Conservation (phyloP, 2,888 invertebrate species). For the Hydriomena furcata region DNA sequence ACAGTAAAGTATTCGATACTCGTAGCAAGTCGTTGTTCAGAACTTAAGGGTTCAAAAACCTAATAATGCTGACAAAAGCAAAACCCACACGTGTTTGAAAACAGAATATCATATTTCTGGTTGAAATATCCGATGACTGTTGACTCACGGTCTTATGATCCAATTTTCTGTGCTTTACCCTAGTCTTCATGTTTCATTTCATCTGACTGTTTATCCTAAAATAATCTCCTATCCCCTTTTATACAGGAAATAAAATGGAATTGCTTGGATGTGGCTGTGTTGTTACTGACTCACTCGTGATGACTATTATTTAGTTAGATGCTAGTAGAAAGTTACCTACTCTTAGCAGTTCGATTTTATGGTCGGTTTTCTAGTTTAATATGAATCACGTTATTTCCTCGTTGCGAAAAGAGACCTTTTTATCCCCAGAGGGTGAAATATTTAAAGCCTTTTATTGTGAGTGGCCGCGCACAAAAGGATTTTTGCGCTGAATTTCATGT, state of each 20-base stretch:
- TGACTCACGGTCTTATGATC: constrained; percentile 47
- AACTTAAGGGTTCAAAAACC: neutral
- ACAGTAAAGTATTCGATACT: no score
- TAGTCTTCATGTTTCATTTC: constrained; percentile 22
- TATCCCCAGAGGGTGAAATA: constrained; percentile 7
- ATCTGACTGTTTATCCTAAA: constrained; percentile 34
- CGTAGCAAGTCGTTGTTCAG: neutral
- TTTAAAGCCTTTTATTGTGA: constrained; percentile 10
- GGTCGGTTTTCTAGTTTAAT: neutral
- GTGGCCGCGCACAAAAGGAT: constrained; percentile 4
- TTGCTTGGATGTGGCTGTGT: constrained; percentile 32
- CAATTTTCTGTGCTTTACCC: constrained; percentile 44
- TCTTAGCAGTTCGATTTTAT: neutral
- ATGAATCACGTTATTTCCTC: neutral
- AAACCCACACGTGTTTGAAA: constrained; percentile 16
- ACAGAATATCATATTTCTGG: constrained; percentile 21
- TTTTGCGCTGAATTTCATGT: constrained; percentile 1
- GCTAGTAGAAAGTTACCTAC: neutral
- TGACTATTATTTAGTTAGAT: constrained; percentile 14
- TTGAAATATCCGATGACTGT: constrained; percentile 24
- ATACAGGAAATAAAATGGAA: constrained; percentile 36
- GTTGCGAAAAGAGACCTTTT: constrained; percentile 3
- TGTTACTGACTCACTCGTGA: constrained; percentile 36
- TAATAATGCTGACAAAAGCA: constrained; percentile 4
- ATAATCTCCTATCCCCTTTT: constrained; percentile 33